Evolutionary conservation across 1,140 invertebrate species (phyloP).

Genomic region (Zaprionus africanus): DNA sequence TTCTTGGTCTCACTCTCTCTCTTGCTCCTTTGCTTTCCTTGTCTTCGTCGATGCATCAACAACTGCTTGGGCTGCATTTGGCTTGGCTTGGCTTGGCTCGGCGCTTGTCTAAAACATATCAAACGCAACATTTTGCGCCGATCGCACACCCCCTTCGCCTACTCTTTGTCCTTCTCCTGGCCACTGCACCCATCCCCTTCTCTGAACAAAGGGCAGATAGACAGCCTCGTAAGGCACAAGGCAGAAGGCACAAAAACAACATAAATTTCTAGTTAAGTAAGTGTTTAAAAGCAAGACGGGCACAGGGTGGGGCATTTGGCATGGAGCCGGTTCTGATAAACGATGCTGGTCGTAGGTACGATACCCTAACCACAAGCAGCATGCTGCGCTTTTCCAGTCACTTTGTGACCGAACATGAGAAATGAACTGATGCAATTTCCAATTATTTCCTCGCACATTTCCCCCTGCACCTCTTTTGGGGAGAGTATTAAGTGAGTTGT

Average conservation of each 20-base stretch:
- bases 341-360: conserved; percentile 50
- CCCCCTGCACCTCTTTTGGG: neutral
- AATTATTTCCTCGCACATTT: neutral
- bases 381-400: neutral
- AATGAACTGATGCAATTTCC: neutral
- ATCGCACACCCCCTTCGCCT: conserved; percentile 38
- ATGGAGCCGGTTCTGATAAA: conserved; percentile 58
- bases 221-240: neutral
- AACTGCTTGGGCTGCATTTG: conserved; percentile 62
- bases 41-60: conserved; percentile 54
- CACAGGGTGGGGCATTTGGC: neutral
- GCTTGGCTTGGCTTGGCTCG: conserved; percentile 43
- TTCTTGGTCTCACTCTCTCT: neutral
- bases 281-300: conserved; percentile 78
- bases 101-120: conserved; percentile 76
- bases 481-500: conserved; percentile 24
- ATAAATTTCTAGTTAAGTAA: conserved; percentile 83
- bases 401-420: neutral
- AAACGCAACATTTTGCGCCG: conserved; percentile 79
- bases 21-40: neutral
- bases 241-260: conserved; percentile 67
- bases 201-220: neutral
- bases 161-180: neutral
- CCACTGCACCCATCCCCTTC: neutral
- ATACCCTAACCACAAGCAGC: conserved; percentile 9